A percentile compares a stretch with the other conserved stretches of the same genome.
phyloP scores from a whole-genome alignment of 2,797 vertebrate species.

The Clarias fuscus region DNA sequence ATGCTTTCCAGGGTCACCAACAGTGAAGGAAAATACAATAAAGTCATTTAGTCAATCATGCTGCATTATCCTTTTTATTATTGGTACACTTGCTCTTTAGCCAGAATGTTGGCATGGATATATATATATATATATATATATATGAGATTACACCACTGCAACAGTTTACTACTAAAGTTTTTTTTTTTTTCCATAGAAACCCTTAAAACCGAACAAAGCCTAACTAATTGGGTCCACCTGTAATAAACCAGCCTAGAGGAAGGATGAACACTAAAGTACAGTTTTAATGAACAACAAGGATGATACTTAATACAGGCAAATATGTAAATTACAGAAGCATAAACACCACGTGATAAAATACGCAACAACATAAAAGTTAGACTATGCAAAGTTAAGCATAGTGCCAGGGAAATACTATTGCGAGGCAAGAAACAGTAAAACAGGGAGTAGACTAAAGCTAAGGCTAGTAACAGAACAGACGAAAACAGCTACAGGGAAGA shows the following conservation, averaged over 20 bases:
- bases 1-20: constrained; percentile 19
- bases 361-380: background rate
- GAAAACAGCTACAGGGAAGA: background rate
- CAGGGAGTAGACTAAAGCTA: background rate
- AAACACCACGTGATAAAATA: background rate
- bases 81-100: constrained; percentile 2
- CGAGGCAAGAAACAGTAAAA: background rate
- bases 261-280: background rate
- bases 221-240: constrained; percentile 3
- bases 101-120: background rate
- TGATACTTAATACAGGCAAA: background rate
- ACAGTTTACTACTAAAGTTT: background rate
- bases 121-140: constrained; percentile 21
- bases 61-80: constrained; percentile 33
- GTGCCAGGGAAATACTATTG: background rate
- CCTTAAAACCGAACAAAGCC: constrained; percentile 20
- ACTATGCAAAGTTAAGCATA: background rate
- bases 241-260: background rate
- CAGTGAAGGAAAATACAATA: constrained; percentile 10
- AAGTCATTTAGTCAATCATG: constrained; percentile 16
- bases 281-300: constrained; percentile 8
- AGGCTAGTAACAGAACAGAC: background rate
- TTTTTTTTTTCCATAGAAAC: background rate
- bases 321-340: background rate
- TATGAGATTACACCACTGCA: background rate